These are phyloP conservation scores for Nothobranchius furzeri DNA, from an alignment of 2,113 vertebrate species.

Conservation along the genomic window DNA sequence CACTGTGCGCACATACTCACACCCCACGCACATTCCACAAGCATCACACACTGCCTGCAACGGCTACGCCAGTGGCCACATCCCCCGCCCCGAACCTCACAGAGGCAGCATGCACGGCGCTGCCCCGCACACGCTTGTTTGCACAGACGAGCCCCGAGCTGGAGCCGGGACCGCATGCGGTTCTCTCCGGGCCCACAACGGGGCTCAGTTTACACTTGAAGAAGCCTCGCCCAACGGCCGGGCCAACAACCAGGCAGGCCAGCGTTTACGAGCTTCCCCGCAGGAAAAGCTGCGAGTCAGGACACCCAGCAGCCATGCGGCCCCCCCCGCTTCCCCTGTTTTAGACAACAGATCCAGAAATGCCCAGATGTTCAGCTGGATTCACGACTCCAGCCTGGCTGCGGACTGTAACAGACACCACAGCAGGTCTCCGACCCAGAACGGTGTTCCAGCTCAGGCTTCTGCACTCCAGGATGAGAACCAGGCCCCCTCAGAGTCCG, in stretches of 20 bases:
- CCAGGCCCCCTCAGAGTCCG: slow-evolving; percentile 75
- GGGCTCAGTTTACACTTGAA: slow-evolving; percentile 83
- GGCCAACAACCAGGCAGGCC: slow-evolving; percentile 62
- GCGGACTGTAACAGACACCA: slow-evolving; percentile 59
- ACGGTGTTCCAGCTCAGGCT: slow-evolving; percentile 69
- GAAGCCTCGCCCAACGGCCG: slow-evolving; percentile 73
- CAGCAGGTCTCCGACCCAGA: slow-evolving; percentile 63
- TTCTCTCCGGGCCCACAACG: slow-evolving; percentile 71
- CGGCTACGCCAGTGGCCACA: slow-evolving; percentile 77
- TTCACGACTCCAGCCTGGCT: slow-evolving; percentile 41
- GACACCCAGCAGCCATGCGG: slow-evolving; percentile 57
- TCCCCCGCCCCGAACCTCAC: slow-evolving; percentile 62
- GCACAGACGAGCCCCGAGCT: slow-evolving; percentile 80
- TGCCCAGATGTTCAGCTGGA: slow-evolving; percentile 41
- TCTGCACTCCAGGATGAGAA: slow-evolving; percentile 82
- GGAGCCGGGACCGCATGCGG: slow-evolving; percentile 65
- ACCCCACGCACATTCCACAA: slow-evolving; percentile 50
- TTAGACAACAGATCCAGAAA: slow-evolving; percentile 48
- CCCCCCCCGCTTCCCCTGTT: slow-evolving; percentile 35
- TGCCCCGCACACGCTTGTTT: slow-evolving; percentile 74
- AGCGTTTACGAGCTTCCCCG: slow-evolving; percentile 77
- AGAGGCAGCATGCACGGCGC: slow-evolving; percentile 53
- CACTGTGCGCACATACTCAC: slow-evolving; percentile 71
- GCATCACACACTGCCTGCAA: slow-evolving; percentile 59
- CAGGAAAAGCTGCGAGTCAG: slow-evolving; percentile 52